These are phyloP conservation scores for Oreortyx pictus DNA, from an alignment of 2,797 vertebrate species.

Conservation along the genomic window DNA sequence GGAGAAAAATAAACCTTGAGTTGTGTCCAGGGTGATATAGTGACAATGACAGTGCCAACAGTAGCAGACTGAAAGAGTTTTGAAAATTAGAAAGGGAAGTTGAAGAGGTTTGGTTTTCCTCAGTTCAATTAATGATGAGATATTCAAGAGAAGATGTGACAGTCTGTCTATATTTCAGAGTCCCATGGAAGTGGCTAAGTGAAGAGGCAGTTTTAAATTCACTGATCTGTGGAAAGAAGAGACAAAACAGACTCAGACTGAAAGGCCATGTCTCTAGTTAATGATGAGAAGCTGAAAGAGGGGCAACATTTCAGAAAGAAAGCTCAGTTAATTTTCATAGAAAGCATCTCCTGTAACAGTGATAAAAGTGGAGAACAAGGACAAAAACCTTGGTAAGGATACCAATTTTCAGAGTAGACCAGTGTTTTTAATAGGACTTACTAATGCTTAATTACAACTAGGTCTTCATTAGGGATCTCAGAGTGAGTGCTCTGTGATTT, in stretches of 20 bases:
- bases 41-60: background rate
- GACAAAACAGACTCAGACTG: background rate
- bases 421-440: constrained; percentile 15
- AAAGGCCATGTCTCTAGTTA: background rate
- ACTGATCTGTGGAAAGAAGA: background rate
- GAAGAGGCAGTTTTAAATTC: background rate
- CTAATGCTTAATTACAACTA: constrained; percentile 5
- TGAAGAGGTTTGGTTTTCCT: background rate
- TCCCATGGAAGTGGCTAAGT: background rate
- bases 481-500: background rate
- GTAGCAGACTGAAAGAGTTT: background rate
- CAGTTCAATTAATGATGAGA: background rate
- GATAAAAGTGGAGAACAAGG: background rate
- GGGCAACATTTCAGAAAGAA: background rate
- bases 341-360: background rate
- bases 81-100: background rate
- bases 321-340: background rate
- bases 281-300: background rate
- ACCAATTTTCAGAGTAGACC: background rate
- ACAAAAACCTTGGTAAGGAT: background rate
- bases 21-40: background rate
- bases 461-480: background rate
- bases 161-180: background rate
- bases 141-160: background rate
- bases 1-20: fast-evolving